A percentile compares a stretch with the other conserved stretches of the same genome.
Evolutionary conservation across 1,140 invertebrate species (phyloP).

Genomic region (Argopecten irradians): DNA sequence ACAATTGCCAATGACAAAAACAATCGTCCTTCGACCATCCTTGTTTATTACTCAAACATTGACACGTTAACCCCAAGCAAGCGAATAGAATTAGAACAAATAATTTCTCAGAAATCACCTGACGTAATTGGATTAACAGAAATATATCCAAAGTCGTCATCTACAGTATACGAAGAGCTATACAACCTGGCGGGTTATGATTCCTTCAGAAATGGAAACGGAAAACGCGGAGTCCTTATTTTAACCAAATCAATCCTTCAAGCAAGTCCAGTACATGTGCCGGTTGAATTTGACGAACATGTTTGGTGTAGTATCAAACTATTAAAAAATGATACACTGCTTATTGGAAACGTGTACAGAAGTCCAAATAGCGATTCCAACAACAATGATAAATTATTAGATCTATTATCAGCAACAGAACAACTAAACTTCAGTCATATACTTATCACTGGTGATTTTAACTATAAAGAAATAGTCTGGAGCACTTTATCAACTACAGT

Average conservation of each 20-base stretch:
- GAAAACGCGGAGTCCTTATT: not conserved
- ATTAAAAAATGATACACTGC: not conserved
- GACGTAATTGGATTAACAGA: not conserved
- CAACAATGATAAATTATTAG: not conserved
- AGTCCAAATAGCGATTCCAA: no score
- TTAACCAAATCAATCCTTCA: not conserved
- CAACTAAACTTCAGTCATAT: not conserved
- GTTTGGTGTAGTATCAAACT: not conserved
- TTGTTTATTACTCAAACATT: not conserved
- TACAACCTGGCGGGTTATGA: not conserved
- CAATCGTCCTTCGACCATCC: not conserved
- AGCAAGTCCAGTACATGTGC: not conserved
- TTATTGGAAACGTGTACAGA: not conserved
- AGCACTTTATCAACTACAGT: not conserved
- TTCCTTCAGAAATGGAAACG: not conserved
- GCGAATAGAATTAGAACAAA: not conserved
- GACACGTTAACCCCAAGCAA: not conserved
- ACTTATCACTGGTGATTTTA: slow-evolving; percentile 30
- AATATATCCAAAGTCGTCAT: not conserved
- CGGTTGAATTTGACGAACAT: not conserved
- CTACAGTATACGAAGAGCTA: not conserved
- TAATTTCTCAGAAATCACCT: not conserved
- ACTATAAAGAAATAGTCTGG: not conserved
- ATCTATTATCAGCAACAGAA: not conserved
- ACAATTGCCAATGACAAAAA: not conserved